A percentile compares a stretch with the other conserved stretches of the same genome.
Conservation (phyloP, 2,113 vertebrate species). For the Xenopus tropicalis region DNA sequence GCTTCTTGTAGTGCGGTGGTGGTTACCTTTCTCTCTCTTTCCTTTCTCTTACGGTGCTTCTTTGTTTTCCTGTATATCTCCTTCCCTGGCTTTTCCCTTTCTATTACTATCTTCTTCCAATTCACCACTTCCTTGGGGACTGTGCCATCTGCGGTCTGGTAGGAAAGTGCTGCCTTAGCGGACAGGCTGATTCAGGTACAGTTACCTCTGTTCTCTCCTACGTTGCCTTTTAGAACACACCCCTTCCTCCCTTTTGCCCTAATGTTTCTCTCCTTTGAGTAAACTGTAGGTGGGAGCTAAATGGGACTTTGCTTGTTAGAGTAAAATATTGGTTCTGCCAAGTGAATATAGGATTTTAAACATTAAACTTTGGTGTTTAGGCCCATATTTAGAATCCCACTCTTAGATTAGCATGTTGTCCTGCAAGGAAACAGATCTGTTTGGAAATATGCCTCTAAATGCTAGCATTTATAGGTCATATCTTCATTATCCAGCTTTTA, state of each 20-base stretch:
- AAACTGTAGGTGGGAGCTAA: too few species aligned
- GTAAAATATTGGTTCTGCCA: too few species aligned
- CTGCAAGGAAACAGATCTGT: too few species aligned
- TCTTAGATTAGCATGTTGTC: too few species aligned
- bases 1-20: conserved; percentile 47
- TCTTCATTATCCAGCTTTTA: too few species aligned
- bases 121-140: conserved; percentile 54
- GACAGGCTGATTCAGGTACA: conserved; percentile 97
- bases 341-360: too few species aligned
- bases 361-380: too few species aligned
- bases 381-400: too few species aligned
- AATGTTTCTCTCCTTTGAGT: conserved; percentile 24
- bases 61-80: conserved; percentile 16
- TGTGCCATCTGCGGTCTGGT: conserved; percentile 53
- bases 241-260: not conserved
- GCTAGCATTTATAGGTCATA: too few species aligned
- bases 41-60: conserved; percentile 38
- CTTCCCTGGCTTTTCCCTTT: conserved; percentile 50
- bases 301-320: too few species aligned
- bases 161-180: conserved; percentile 96
- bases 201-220: conserved; percentile 56
- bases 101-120: conserved; percentile 39
- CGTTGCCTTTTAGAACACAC: not conserved
- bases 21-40: conserved; percentile 42
- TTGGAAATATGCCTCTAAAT: too few species aligned